Evolutionary conservation across 2,113 vertebrate species (phyloP).

Genomic region (Crotalus horridus): DNA sequence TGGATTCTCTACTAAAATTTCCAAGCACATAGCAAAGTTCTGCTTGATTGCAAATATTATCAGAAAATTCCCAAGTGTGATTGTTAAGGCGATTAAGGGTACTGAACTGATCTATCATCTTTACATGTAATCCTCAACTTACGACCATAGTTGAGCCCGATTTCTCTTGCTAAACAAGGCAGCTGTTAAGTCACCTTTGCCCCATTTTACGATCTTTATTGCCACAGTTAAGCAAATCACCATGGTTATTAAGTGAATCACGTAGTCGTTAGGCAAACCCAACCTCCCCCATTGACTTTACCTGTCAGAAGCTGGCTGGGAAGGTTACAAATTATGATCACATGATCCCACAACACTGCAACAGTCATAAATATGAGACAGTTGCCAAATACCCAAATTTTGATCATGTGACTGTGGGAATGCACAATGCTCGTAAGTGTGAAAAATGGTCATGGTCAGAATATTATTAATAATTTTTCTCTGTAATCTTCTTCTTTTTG

Average conservation of each 20-base stretch:
- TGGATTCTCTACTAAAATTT: background rate
- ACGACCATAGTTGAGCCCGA: too few species aligned
- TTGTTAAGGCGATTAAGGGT: background rate
- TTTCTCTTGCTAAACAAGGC: too few species aligned
- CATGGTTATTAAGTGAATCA: too few species aligned
- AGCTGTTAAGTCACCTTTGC: too few species aligned
- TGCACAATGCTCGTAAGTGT: background rate
- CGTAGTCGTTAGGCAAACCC: too few species aligned
- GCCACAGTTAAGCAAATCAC: too few species aligned
- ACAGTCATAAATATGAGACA: background rate
- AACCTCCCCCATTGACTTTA: too few species aligned
- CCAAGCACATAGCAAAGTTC: background rate
- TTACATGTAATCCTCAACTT: background rate
- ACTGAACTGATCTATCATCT: background rate
- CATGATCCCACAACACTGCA: too few species aligned
- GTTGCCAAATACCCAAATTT: background rate
- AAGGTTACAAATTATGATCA: too few species aligned
- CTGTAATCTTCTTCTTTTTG: background rate
- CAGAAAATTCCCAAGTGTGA: background rate
- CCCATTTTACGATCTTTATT: too few species aligned
- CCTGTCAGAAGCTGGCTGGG: too few species aligned
- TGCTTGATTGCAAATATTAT: background rate
- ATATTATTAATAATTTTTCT: background rate
- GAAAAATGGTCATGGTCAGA: too few species aligned
- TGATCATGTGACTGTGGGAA: background rate